Percentiles rank a stretch among this genome's conserved stretches.
These are phyloP conservation scores for Prietella phreatophila DNA, from an alignment of 2,113 vertebrate genomes.

Conservation along the genomic window DNA sequence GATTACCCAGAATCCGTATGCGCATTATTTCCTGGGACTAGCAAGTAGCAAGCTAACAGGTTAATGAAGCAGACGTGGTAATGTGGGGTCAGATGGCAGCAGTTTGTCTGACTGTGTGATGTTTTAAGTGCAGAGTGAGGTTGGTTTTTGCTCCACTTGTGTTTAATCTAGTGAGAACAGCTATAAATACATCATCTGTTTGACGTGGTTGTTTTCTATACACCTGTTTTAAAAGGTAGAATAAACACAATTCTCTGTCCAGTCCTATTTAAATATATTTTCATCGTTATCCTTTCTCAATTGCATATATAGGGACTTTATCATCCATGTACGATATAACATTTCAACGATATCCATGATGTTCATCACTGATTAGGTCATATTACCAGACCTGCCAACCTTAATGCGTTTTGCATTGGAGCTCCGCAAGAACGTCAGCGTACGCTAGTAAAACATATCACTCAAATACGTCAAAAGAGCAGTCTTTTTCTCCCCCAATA, in stretches of 20 bases:
- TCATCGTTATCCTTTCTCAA: background rate
- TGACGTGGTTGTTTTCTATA: no score
- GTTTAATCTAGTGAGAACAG: constrained; percentile 1
- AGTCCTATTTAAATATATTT: background rate
- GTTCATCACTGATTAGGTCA: background rate
- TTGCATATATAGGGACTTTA: background rate
- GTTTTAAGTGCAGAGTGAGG: constrained; percentile 33
- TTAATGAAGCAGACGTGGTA: constrained; percentile 13
- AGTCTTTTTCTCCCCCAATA: background rate
- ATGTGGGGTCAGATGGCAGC: constrained; percentile 16
- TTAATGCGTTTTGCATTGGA: no score
- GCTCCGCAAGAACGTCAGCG: no score
- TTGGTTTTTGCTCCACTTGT: background rate
- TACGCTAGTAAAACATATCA: no score
- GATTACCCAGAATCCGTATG: constrained; percentile 51
- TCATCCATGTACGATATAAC: background rate
- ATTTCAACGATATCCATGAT: background rate
- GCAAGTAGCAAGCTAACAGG: background rate
- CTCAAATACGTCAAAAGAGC: no score
- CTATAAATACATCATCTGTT: background rate
- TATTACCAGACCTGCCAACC: background rate
- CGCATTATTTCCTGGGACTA: background rate
- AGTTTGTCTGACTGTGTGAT: constrained; percentile 21
- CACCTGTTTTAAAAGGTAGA: no score
- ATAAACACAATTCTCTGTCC: no score